Conservation (phyloP, 2,797 vertebrate genomes). For the Orestias chungarensis region DNA sequence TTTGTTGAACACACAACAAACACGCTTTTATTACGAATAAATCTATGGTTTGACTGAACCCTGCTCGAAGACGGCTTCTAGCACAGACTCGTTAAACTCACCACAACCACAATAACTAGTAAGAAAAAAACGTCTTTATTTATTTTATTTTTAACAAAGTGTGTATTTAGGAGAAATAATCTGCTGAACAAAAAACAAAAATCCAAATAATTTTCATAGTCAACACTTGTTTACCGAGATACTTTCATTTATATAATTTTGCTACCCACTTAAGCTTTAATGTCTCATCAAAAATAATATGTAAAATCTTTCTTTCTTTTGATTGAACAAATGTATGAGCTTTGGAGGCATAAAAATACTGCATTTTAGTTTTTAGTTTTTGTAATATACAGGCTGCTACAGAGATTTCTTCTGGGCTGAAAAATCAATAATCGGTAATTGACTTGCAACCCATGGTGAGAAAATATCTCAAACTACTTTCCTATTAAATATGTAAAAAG, state of each 20-base stretch:
- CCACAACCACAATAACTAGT: background rate
- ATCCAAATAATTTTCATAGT: too few relatives aligned
- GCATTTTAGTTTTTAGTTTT: background rate
- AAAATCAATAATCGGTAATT: background rate
- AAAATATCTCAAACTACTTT: background rate
- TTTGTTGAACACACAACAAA: background rate
- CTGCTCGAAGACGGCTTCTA: background rate
- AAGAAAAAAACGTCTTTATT: background rate
- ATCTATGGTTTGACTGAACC: background rate
- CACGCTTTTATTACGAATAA: slow-evolving; percentile 1
- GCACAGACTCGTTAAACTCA: background rate
- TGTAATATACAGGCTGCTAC: background rate
- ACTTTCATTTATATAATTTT: background rate
- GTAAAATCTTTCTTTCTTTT: background rate
- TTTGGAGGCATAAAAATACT: background rate
- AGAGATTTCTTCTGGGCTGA: background rate
- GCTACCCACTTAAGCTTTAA: background rate
- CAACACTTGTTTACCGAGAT: too few relatives aligned
- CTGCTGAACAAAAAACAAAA: background rate
- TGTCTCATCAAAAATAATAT: background rate
- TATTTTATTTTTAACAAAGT: background rate
- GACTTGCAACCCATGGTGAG: background rate
- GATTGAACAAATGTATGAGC: background rate
- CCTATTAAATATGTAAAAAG: background rate
- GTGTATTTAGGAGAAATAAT: background rate